These are phyloP conservation scores for Scatophagus argus DNA, from an alignment of 2,113 vertebrate genomes.

Conservation along the genomic window DNA sequence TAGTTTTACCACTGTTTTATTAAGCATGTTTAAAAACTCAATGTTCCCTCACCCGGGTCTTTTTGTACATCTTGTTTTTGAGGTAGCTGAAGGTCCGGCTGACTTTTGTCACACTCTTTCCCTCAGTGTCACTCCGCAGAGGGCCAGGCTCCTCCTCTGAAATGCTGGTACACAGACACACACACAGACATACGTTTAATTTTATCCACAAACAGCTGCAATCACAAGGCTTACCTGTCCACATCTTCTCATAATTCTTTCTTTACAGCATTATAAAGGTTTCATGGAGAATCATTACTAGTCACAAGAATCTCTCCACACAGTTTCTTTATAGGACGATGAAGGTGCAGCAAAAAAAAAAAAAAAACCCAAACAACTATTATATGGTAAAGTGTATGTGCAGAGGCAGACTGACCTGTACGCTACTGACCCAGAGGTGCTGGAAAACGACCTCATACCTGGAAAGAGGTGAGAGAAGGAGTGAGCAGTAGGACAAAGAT, in stretches of 20 bases:
- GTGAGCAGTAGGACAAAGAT: constrained; percentile 15
- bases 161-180: constrained; percentile 83
- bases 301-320: background rate
- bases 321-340: constrained; percentile 36
- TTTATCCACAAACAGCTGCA: constrained; percentile 26
- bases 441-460: constrained; percentile 85
- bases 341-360: constrained; percentile 26
- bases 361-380: background rate
- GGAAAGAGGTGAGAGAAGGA: constrained; percentile 60
- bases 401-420: constrained; percentile 86
- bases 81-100: constrained; percentile 99
- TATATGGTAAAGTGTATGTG: constrained; percentile 6
- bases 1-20: background rate
- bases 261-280: constrained; percentile 24
- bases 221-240: constrained; percentile 12
- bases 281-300: constrained; percentile 8
- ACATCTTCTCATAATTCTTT: constrained; percentile 9
- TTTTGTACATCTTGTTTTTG: constrained; percentile 99
- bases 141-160: constrained; percentile 91
- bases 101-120: constrained; percentile 92
- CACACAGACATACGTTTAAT: constrained; percentile 18
- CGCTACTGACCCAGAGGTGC: constrained; percentile 83
- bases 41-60: constrained; percentile 88
- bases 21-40: background rate
- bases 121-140: constrained; percentile 86